Evolutionary conservation across 2,797 vertebrate genomes (phyloP).

Genomic region (Schizopygopsis malacanthus): DNA sequence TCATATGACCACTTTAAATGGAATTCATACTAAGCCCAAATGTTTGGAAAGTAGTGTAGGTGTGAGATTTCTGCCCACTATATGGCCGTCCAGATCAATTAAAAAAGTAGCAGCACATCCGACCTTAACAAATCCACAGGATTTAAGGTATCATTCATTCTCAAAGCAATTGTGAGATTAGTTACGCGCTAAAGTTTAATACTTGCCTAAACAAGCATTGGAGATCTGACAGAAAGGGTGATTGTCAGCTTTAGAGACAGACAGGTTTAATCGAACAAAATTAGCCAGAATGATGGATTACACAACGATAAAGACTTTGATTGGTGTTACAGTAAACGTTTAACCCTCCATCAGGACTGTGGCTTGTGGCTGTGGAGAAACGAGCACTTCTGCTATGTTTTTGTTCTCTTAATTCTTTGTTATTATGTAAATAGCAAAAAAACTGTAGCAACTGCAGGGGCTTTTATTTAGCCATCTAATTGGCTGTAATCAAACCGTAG

Average conservation of each 20-base stretch:
- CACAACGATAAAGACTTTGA: neutral
- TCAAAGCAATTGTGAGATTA: neutral
- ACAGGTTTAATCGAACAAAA: slow-evolving; percentile 6
- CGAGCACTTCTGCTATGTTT: slow-evolving; percentile 17
- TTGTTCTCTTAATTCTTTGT: slow-evolving; percentile 1
- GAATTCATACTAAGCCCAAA: neutral
- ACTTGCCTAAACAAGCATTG: neutral
- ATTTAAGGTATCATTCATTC: neutral
- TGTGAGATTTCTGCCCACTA: neutral
- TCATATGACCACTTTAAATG: too few species aligned
- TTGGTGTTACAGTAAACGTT: slow-evolving; percentile 42
- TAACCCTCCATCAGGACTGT: slow-evolving; percentile 29
- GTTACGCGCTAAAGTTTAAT: neutral
- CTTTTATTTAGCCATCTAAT: slow-evolving; percentile 25
- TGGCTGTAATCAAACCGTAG: slow-evolving; percentile 30
- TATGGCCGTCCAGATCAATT: neutral
- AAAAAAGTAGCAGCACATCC: neutral
- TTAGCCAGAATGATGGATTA: slow-evolving; percentile 20
- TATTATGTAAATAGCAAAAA: slow-evolving; percentile 2
- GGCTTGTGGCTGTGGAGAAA: slow-evolving; percentile 18
- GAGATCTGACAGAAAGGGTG: slow-evolving; percentile 4
- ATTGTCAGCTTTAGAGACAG: slow-evolving; percentile 12
- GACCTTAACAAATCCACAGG: neutral
- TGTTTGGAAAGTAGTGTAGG: neutral
- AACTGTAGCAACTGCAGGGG: neutral